Evolutionary conservation across 2,888 invertebrate genomes (phyloP).

Genomic region (Amiota communis): DNA sequence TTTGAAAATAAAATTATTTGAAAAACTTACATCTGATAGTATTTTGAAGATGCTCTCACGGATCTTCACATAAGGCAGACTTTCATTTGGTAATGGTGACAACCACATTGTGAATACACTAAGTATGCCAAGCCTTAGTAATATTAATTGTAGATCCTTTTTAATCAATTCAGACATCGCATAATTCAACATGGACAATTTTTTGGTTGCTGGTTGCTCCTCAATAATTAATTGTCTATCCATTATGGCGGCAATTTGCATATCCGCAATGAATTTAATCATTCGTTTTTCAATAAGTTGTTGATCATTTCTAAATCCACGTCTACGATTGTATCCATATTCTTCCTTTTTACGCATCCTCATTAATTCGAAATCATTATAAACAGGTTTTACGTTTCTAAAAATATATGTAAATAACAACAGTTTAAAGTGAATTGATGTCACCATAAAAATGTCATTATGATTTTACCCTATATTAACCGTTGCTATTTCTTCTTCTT

Average conservation of each 20-base stretch:
- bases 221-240: constrained; percentile 90
- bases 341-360: too few relatives aligned
- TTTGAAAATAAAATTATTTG: background rate
- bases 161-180: constrained; percentile 95
- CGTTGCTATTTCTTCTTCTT: too few relatives aligned
- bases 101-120: constrained; percentile 96
- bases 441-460: too few relatives aligned
- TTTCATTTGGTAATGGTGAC: constrained; percentile 97
- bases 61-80: constrained; percentile 94
- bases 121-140: constrained; percentile 95
- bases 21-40: constrained; percentile 80
- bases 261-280: constrained; percentile 83
- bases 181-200: constrained; percentile 90
- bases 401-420: too few relatives aligned
- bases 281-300: too few relatives aligned
- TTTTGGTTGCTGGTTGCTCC: constrained; percentile 90
- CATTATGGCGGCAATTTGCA: constrained; percentile 94
- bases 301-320: too few relatives aligned
- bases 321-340: too few relatives aligned
- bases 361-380: too few relatives aligned
- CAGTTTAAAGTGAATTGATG: too few relatives aligned
- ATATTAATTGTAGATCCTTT: constrained; percentile 94
- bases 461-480: too few relatives aligned
- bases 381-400: too few relatives aligned
- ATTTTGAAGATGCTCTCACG: constrained; percentile 89